A percentile compares a stretch with the other conserved stretches of the same genome.
Evolutionary conservation across 2,888 invertebrate genomes (phyloP).

Genomic region (Heliconius ethilla): DNA sequence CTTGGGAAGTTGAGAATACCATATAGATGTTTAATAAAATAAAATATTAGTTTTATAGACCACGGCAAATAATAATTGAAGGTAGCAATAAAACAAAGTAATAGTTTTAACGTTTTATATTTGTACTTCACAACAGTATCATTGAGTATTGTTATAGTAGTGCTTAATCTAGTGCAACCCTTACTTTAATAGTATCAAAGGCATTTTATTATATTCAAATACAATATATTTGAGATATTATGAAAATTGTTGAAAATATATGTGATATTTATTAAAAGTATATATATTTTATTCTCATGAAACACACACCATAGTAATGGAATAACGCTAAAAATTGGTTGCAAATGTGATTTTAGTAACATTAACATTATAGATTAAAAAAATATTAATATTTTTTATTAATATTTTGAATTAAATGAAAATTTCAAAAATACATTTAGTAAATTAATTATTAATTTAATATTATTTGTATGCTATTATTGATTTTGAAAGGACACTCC

Average conservation of each 20-base stretch:
- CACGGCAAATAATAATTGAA: background rate
- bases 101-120: slow-evolving; percentile 42
- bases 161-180: slow-evolving; percentile 46
- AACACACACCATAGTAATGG: background rate
- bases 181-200: slow-evolving; percentile 37
- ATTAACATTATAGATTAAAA: too few relatives aligned
- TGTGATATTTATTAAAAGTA: background rate
- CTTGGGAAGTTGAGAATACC: too few relatives aligned
- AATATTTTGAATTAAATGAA: too few relatives aligned
- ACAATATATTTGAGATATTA: slow-evolving; percentile 23
- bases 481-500: background rate
- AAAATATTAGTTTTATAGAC: too few relatives aligned
- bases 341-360: background rate
- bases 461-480: background rate
- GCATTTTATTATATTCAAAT: slow-evolving; percentile 20
- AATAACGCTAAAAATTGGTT: background rate
- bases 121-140: slow-evolving; percentile 62
- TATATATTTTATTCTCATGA: background rate
- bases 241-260: slow-evolving; percentile 19
- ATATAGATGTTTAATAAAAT: too few relatives aligned
- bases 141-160: slow-evolving; percentile 58
- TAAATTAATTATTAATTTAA: background rate
- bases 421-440: too few relatives aligned
- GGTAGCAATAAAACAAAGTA: slow-evolving; percentile 26
- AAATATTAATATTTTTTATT: too few relatives aligned